Evolutionary conservation across 1,140 invertebrate genomes (phyloP), one percentile per base, ranked within the genome.

Genomic region (Oedothorax gibbosus): DNA sequence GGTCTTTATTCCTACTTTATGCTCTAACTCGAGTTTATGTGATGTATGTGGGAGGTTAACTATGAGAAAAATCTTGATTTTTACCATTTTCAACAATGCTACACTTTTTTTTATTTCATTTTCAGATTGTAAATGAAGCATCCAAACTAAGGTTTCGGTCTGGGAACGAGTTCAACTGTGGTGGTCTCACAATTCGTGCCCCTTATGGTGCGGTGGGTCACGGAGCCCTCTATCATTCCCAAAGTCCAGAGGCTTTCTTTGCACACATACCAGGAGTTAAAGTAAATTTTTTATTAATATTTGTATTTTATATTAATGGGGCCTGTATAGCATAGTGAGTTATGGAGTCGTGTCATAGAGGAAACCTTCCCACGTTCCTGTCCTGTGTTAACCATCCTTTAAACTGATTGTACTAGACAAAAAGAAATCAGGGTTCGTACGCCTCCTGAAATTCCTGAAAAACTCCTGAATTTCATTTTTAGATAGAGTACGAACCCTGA

Each of bases 201-300:
- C 98, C 99, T 0, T 95, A 91, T 88, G 92, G 92, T 15, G 93
- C 93, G 54, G 93, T 94, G n/a, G 93, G 93, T 6, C 98, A 99
- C 91, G 98, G 98, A 0, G 97, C 94, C 0, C 91, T 99, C 0
- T 99, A 99, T 91, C 98, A 99, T 92, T 99, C 98, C 0, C 98
- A 99, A 91, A 97, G 95, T 90, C 97, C 97, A 0, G 99, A 99
- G 92, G 96, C 96, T 3, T 99, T 96, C 91, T 99, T 99, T 91
- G 94, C 97, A 0, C 99, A 99, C 89, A 95, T 95, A 0, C 96
- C 98, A 0, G 99, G 99, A n/a, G 90, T 99, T 0, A 98, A 97
- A 92, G 96, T 96, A 60, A 87, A 21, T n/a, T 35, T 78, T 35
- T 21, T 54, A 15, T 68, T 64, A 0, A 53, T 84, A 15, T 71